Percentiles rank a stretch among this genome's conserved stretches.
Evolutionary conservation across 2,113 vertebrate species (phyloP).

Genomic region (Bambusicola thoracicus): DNA sequence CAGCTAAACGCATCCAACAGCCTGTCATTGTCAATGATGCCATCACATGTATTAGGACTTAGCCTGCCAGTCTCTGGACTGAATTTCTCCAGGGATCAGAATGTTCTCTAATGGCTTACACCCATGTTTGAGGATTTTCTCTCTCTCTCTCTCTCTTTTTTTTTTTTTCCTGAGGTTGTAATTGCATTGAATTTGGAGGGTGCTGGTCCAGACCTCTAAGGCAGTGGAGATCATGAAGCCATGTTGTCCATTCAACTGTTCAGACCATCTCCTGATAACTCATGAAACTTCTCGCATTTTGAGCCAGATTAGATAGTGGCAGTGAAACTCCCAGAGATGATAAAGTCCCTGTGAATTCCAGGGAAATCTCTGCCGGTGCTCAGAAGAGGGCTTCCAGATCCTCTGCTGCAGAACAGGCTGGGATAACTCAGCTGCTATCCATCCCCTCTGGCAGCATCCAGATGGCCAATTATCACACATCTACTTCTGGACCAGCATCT

Average conservation of each 20-base stretch:
- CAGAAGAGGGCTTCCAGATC: slow-evolving; percentile 55
- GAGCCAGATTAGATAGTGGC: not conserved
- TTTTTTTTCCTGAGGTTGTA: not conserved
- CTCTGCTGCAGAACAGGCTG: slow-evolving; percentile 5
- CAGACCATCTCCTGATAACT: slow-evolving; percentile 34
- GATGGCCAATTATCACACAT: slow-evolving; percentile 69
- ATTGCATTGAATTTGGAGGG: not conserved
- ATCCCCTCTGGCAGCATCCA: slow-evolving; percentile 53
- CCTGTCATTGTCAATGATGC: not conserved
- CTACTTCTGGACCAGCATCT: slow-evolving; percentile 67
- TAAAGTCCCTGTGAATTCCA: slow-evolving; percentile 53
- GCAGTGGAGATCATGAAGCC: not conserved
- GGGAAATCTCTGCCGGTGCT: slow-evolving; percentile 44
- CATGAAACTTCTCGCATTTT: slow-evolving; percentile 34
- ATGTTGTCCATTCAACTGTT: slow-evolving; percentile 34
- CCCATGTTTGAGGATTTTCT: not conserved
- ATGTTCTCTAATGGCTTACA: not conserved
- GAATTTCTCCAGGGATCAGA: slow-evolving; percentile 1
- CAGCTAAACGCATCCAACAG: not conserved
- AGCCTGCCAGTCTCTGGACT: not conserved
- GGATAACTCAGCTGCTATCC: slow-evolving; percentile 65
- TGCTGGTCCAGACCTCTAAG: not conserved
- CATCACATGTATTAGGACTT: not conserved
- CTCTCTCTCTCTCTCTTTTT: not conserved
- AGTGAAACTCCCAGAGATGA: slow-evolving; percentile 17